Evolutionary conservation across 2,888 invertebrate species (phyloP), one percentile per base, ranked within the genome.

Genomic region (Caenorhabditis sulstoni): DNA sequence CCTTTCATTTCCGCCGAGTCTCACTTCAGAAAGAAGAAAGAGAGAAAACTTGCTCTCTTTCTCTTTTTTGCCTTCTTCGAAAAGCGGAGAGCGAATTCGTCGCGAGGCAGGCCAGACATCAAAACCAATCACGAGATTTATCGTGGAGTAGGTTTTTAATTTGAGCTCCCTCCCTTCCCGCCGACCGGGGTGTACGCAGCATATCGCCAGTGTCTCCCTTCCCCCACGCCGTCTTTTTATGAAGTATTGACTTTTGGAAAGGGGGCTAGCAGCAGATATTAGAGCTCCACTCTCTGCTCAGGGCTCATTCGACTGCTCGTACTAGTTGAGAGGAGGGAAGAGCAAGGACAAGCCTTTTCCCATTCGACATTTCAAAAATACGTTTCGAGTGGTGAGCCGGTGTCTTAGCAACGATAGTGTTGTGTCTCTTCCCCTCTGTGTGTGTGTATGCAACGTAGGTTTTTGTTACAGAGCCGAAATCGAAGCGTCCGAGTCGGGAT

Each of bases 401-500:
- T 45, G 11, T 35, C 61, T 20, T 70, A 47, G 61, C 61, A 70
- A 62, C 70, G 20, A 68, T 45, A 53, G 12, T 29, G 29, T 29
- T 29, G 55, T 20, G 57, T 41, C 41, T 59, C n/a, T 20, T 52
- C 14, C 35, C 50, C 18, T 29, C 29, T 7, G 4, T 7, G 29
- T 29, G 29, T n/a, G 20, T 11, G 29, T n/a, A 20, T 11, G 11
- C 9, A 14, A 16, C 29, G 35, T 18, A 35, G 44, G 44, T 73
- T 23, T 57, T 50, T 49, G 23, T 75, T 75, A n/a, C 62, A 75
- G 75, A 75, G 57, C 67, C 73, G 22, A 75, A 75, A 44, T 68
- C 76, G 22, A 77, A 77, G 35, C 68, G 76, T 45, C 47, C 64
- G n/a, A 77, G 76, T 45, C 47, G 76, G 12, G 76, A 77, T 58